Evolutionary conservation across 2,888 invertebrate species (phyloP), one percentile per base, ranked within the genome.

Genomic region (Rhorus exstirpatorius): DNA sequence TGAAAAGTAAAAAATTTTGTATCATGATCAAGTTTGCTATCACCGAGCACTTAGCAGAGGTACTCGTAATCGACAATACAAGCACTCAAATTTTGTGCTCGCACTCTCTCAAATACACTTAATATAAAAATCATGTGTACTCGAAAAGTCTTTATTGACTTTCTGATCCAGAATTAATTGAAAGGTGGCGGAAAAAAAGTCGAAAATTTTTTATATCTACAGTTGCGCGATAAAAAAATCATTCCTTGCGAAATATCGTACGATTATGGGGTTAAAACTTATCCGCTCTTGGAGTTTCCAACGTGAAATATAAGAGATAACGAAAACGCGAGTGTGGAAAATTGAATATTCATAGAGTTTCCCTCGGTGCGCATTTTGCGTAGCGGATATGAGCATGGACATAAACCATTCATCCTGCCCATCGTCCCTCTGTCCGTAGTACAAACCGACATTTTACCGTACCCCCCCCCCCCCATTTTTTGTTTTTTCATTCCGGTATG

Each of bases 311-410:
- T 31, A 24, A 38, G 38, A 53, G 38, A 74, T 51, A 51, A 63
- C 61, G 72, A 74, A 31, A 41, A n/a, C n/a, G 35, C 38, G 61
- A 51, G 17, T 19, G 41, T 61, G 51, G 51, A 26, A 51, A 63
- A 24, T 53, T 74, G 72, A 74, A 74, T 74, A 74, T 74, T 74
- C 72, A 74, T 74, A 12, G 44, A 61, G 12, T 49, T 31, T 6
- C 31, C 8, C 19, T 10, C 14, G 21, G 41, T 31, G 12, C 6
- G 17, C 58, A 60, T 55, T 55, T 71, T 60, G 31, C 6, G 6
- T 31, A 31, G 6, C 31, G 31, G 31, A 31, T 31, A 31, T 31
- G 6, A 3, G 31, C 38, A 51, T 61, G 17, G 17, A 38, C 61
- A 51, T 61, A 61, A 74, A 63, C 61, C 51, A 74, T 74, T 35